phyloP scores from a whole-genome alignment of 2,888 invertebrate genomes.

The Notocelia uddmanniana region DNA sequence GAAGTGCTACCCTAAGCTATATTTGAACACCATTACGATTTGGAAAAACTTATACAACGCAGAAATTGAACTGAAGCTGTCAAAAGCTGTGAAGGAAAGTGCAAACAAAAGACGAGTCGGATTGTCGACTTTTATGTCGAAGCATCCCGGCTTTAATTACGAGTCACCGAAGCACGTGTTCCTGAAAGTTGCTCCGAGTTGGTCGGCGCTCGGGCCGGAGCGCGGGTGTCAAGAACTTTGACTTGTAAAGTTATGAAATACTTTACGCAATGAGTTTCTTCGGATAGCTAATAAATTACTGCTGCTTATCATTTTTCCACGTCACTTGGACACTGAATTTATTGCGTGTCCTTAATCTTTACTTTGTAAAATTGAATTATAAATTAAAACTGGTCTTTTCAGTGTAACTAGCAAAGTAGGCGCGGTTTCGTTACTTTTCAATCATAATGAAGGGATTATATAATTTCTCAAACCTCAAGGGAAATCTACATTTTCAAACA shows the following conservation, averaged over 20 bases:
- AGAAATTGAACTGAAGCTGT: no score
- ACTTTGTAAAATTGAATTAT: no score
- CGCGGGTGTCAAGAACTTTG: conserved; percentile 3
- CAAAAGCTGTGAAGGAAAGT: no score
- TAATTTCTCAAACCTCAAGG: no score
- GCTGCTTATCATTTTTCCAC: not conserved
- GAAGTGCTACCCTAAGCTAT: no score
- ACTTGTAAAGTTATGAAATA: conserved; percentile 20
- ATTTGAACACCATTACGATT: no score
- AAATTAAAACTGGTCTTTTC: no score
- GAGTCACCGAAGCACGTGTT: conserved; percentile 11
- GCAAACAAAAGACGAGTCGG: not conserved
- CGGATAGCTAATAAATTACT: not conserved
- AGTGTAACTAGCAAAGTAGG: no score
- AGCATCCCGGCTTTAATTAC: conserved; percentile 6
- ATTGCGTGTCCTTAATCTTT: not conserved
- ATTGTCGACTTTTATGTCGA: not conserved
- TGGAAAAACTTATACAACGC: no score
- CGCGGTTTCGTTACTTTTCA: no score
- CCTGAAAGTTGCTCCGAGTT: not conserved
- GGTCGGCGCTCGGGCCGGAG: not conserved
- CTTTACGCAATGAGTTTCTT: conserved; percentile 16
- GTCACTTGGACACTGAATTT: not conserved
- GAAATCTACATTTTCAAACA: no score
- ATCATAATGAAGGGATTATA: no score